Evolutionary conservation across 2,797 vertebrate species (phyloP).

Genomic region (Chaetodon trifasciatus): DNA sequence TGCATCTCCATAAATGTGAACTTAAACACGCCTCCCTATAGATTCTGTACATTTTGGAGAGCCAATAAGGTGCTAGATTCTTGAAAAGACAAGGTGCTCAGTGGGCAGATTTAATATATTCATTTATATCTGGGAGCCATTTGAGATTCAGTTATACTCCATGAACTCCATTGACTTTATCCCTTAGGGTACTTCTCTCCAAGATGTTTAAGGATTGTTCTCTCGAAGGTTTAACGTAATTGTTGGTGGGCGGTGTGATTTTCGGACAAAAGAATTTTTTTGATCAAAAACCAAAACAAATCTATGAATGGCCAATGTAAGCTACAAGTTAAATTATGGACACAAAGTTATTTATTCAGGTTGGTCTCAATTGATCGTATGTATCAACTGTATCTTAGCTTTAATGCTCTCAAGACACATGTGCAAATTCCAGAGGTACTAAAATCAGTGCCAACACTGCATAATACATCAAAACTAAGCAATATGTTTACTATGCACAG

Average conservation of each 20-base stretch:
- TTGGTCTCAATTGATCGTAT: background rate
- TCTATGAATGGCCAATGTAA: background rate
- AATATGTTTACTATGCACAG: background rate
- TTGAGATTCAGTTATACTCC: too few species aligned
- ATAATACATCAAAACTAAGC: conserved; percentile 20
- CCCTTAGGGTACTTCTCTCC: background rate
- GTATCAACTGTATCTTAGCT: conserved; percentile 26
- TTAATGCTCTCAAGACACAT: conserved; percentile 28
- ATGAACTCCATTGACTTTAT: background rate
- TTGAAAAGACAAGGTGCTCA: background rate
- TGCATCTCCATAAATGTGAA: background rate
- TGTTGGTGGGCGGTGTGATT: background rate
- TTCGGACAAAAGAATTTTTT: background rate
- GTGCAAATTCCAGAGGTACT: conserved; percentile 13
- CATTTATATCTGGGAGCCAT: too few species aligned
- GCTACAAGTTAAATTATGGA: conserved; percentile 12
- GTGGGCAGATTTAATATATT: too few species aligned
- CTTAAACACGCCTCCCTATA: background rate
- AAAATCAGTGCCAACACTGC: conserved; percentile 1
- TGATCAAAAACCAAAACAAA: background rate
- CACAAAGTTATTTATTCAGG: conserved; percentile 19
- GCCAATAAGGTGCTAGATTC: background rate
- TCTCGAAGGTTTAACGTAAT: too few species aligned
- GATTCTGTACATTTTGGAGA: background rate
- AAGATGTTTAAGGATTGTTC: background rate